A percentile compares a stretch with the other conserved stretches of the same genome.
Conservation (phyloP, 2,888 invertebrate species). For the Alloscopus bannaensis region DNA sequence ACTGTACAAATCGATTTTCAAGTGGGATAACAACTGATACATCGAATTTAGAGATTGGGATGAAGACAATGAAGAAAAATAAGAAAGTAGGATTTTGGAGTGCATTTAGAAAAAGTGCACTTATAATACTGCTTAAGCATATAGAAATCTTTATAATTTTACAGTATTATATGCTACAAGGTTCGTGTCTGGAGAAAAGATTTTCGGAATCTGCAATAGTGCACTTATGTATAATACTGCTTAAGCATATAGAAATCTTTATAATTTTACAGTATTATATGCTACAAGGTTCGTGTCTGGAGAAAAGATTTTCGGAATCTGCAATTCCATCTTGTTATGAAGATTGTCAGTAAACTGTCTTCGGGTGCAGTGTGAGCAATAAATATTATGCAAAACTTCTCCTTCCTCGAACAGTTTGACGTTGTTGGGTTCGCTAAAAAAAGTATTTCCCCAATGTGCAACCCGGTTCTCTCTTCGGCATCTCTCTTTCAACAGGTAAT, state of each 20-base stretch:
- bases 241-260: too few relatives aligned
- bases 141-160: too few relatives aligned
- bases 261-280: too few relatives aligned
- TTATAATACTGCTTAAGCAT: too few relatives aligned
- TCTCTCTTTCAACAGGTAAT: conserved; percentile 62
- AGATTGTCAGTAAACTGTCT: conserved; percentile 51
- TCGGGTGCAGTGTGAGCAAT: conserved; percentile 10
- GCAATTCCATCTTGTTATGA: conserved; percentile 26
- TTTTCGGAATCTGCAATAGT: conserved; percentile 1
- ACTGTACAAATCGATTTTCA: too few relatives aligned
- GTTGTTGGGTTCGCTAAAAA: not conserved
- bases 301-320: conserved; percentile 6
- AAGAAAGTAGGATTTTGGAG: too few relatives aligned
- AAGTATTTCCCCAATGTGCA: not conserved
- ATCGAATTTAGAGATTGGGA: too few relatives aligned
- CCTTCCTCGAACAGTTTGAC: not conserved
- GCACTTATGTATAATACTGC: too few relatives aligned
- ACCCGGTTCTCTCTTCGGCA: conserved; percentile 27
- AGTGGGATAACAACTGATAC: too few relatives aligned
- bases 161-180: too few relatives aligned
- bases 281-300: conserved; percentile 8
- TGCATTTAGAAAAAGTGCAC: too few relatives aligned
- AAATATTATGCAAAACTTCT: conserved; percentile 49
- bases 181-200: conserved; percentile 9
- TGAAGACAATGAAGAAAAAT: too few relatives aligned